These are phyloP conservation scores for Neelides sp. DNA, from an alignment of 1,140 invertebrate species.

Conservation along the genomic window DNA sequence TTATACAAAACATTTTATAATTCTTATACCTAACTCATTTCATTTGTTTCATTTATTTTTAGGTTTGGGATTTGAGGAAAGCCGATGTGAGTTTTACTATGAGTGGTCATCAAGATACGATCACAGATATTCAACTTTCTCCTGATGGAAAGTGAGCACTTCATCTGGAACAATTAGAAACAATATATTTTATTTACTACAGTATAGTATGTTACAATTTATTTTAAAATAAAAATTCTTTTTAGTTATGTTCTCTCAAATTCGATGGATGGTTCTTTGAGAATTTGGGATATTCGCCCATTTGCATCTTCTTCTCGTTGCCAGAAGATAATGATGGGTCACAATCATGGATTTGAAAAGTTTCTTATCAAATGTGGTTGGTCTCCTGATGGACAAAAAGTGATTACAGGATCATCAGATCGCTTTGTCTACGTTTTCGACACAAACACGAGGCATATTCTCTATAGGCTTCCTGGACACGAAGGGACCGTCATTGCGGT, in stretches of 20 bases:
- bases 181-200: not conserved
- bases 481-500: slow-evolving; percentile 94
- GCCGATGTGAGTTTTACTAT: slow-evolving; percentile 74
- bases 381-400: slow-evolving; percentile 71
- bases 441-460: slow-evolving; percentile 71
- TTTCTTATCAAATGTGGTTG: slow-evolving; percentile 70
- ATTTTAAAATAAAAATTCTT: not conserved
- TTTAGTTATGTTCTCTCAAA: not conserved
- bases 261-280: slow-evolving; percentile 84
- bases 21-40: too few species aligned
- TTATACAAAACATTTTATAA: too few species aligned
- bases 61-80: slow-evolving; percentile 92
- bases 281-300: slow-evolving; percentile 58
- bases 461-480: slow-evolving; percentile 96
- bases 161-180: not conserved
- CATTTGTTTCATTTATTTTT: too few species aligned
- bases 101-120: slow-evolving; percentile 80
- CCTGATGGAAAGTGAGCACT: slow-evolving; percentile 71
- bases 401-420: slow-evolving; percentile 86
- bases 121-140: slow-evolving; percentile 83
- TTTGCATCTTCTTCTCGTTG: slow-evolving; percentile 79
- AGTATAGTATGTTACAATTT: not conserved
- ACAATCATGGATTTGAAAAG: slow-evolving; percentile 28
- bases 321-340: slow-evolving; percentile 38
- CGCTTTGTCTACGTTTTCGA: slow-evolving; percentile 96